These are phyloP conservation scores for Machimus rusticus DNA, from an alignment of 2,888 invertebrate genomes.

Conservation along the genomic window DNA sequence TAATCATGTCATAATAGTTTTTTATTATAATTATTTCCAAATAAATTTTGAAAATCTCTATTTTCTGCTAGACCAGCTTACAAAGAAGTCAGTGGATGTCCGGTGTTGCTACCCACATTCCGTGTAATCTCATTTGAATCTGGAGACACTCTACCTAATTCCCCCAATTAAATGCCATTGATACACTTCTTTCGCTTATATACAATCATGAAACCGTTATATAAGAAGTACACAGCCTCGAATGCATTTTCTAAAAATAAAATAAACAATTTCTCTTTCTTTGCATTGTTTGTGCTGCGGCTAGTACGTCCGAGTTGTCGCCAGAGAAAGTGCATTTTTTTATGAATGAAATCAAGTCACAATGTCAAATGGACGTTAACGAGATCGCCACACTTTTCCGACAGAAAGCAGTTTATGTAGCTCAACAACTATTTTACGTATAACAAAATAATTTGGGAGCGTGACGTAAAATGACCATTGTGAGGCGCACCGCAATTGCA, in stretches of 20 bases:
- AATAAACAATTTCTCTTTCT: constrained; percentile 37
- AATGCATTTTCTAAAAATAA: constrained; percentile 30
- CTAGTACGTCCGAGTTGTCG: background rate
- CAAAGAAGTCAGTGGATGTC: background rate
- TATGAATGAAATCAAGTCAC: background rate
- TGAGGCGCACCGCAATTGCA: background rate
- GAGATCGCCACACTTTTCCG: background rate
- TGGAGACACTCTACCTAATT: background rate
- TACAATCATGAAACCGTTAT: constrained; percentile 18
- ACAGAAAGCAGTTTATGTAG: background rate
- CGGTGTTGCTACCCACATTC: background rate
- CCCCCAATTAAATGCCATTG: background rate
- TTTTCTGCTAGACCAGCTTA: background rate
- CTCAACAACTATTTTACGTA: constrained; percentile 13
- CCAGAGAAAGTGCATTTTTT: constrained; percentile 28
- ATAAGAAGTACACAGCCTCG: background rate
- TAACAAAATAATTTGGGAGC: constrained; percentile 9
- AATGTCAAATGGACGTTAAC: background rate
- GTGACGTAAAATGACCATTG: background rate
- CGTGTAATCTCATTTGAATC: background rate
- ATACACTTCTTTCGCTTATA: background rate
- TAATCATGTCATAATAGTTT: background rate
- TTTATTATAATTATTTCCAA: background rate
- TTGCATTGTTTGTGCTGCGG: constrained; percentile 3
- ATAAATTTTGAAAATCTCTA: background rate